phyloP scores from a whole-genome alignment of 2,113 vertebrate species.

The Oceanites oceanicus region DNA sequence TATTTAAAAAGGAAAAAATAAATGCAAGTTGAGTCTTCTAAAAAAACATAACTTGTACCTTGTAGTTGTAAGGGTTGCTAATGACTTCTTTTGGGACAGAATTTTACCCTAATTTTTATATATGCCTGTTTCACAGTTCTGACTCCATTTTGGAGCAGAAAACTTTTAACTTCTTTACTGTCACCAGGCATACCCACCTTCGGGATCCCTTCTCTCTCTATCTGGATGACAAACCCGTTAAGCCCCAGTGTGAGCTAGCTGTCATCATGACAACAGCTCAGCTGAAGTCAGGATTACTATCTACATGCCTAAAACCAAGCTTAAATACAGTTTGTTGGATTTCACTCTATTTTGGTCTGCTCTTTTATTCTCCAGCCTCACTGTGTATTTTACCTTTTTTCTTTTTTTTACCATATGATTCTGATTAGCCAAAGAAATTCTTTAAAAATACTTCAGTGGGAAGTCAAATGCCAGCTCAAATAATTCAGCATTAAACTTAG shows the following conservation, averaged over 20 bases:
- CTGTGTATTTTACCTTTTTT: not conserved
- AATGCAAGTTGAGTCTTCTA: not conserved
- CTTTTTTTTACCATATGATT: not conserved
- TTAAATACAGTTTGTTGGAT: not conserved
- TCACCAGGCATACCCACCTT: not conserved
- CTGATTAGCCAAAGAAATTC: not conserved
- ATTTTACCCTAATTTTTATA: not conserved
- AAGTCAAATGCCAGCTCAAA: slow-evolving; percentile 16
- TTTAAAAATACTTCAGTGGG: not conserved
- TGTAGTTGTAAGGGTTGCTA: not conserved
- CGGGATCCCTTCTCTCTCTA: not conserved
- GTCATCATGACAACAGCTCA: not conserved
- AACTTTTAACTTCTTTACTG: not conserved
- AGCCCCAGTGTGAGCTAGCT: not conserved
- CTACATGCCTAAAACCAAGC: not conserved
- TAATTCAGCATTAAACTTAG: not conserved
- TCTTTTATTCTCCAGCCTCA: not conserved
- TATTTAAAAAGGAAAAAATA: not conserved
- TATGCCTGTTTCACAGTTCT: not conserved
- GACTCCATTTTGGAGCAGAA: not conserved
- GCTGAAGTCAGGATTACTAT: not conserved
- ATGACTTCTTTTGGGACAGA: not conserved
- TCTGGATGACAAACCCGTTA: not conserved
- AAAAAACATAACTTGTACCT: not conserved
- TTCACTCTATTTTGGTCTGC: not conserved